A percentile compares a stretch with the other conserved stretches of the same genome.
phyloP scores from a whole-genome alignment of 2,797 vertebrate genomes.

The Podargus strigoides region DNA sequence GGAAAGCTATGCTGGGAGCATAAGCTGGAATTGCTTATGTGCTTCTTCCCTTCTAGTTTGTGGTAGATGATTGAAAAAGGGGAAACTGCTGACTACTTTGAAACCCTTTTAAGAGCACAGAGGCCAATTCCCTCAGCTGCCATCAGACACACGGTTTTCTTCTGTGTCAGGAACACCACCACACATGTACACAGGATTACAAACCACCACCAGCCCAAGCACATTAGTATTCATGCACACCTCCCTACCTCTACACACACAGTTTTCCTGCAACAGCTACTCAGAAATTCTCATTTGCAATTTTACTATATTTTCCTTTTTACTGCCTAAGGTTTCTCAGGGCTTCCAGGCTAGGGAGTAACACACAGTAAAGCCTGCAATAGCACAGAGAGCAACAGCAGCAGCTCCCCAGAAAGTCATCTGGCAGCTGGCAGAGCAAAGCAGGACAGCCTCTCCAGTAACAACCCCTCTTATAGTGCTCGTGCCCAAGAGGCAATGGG shows the following conservation, averaged over 20 bases:
- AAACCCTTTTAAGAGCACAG: background rate
- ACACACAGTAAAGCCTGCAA: background rate
- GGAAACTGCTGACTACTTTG: background rate
- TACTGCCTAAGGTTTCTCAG: background rate
- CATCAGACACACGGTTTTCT: background rate
- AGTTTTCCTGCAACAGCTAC: background rate
- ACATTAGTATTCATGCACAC: background rate
- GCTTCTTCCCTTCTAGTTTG: background rate
- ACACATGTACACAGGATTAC: accelerated
- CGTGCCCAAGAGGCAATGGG: background rate
- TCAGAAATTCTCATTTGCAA: background rate
- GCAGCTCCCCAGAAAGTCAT: background rate
- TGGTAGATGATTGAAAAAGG: background rate
- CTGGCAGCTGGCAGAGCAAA: background rate
- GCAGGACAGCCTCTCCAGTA: background rate
- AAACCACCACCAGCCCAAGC: background rate
- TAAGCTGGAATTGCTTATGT: background rate
- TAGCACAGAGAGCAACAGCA: background rate
- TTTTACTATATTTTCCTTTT: background rate
- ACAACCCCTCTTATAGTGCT: accelerated
- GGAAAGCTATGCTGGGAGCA: background rate
- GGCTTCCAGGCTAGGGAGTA: background rate
- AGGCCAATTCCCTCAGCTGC: background rate
- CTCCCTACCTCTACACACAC: background rate
- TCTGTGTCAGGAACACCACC: background rate